phyloP scores from a whole-genome alignment of 1,140 invertebrate species.

The Polyergus mexicanus region DNA sequence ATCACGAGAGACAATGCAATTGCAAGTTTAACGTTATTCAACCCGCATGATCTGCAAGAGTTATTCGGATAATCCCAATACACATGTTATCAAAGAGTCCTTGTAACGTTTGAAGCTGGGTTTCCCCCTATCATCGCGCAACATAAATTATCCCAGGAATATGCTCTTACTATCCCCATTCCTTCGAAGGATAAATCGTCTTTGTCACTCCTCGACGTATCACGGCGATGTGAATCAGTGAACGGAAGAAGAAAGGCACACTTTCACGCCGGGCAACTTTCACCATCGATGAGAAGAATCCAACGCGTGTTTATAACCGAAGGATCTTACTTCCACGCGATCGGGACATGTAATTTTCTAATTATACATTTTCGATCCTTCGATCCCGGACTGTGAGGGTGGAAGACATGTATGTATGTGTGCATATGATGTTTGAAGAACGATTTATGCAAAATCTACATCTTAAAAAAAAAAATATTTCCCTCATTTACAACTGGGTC shows the following conservation, averaged over 20 bases:
- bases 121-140: no score
- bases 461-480: background rate
- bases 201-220: constrained; percentile 40
- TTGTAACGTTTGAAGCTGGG: constrained; percentile 39
- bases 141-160: no score
- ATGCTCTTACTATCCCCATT: background rate
- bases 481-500: constrained; percentile 8
- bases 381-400: background rate
- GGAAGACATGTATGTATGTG: background rate
- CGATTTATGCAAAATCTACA: background rate
- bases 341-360: constrained; percentile 52
- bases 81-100: constrained; percentile 12
- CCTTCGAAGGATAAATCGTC: background rate
- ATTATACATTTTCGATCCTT: background rate
- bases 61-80: background rate
- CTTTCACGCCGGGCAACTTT: constrained; percentile 86
- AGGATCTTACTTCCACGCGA: constrained; percentile 74
- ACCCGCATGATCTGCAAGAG: constrained; percentile 32
- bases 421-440: background rate
- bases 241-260: constrained; percentile 86
- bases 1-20: background rate
- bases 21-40: background rate
- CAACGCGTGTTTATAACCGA: constrained; percentile 71
- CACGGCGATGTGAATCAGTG: constrained; percentile 82
- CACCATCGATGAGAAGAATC: constrained; percentile 84